These are phyloP conservation scores for Helostoma temminkii DNA, from an alignment of 2,797 vertebrate genomes.

Conservation along the genomic window DNA sequence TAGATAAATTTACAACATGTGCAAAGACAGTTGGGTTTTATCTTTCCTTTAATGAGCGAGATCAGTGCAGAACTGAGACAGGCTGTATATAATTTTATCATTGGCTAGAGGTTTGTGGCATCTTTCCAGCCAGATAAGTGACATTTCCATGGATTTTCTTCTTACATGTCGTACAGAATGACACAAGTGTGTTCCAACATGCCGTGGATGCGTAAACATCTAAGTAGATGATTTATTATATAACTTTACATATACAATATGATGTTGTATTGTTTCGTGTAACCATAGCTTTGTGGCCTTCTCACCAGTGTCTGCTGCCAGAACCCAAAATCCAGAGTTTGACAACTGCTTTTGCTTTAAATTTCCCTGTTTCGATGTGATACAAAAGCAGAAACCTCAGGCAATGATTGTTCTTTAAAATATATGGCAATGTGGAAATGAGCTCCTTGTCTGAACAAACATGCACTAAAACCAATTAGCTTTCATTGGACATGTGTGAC, in stretches of 20 bases:
- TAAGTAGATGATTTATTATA: not conserved
- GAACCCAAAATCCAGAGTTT: not conserved
- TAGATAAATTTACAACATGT: no score
- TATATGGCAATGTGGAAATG: constrained; percentile 19
- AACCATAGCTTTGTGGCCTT: not conserved
- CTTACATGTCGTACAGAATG: no score
- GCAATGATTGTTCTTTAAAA: not conserved
- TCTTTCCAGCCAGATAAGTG: no score
- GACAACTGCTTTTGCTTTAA: not conserved
- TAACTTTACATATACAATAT: not conserved
- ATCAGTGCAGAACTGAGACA: no score
- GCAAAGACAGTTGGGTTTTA: no score
- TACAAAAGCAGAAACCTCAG: constrained; percentile 21
- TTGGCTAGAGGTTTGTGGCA: no score
- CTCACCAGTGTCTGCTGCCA: not conserved
- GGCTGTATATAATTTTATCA: no score
- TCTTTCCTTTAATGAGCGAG: no score
- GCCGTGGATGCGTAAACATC: not conserved
- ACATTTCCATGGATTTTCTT: no score
- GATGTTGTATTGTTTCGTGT: not conserved
- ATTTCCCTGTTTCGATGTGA: not conserved
- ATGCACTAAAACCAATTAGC: constrained; percentile 22
- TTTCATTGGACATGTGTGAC: constrained; percentile 33
- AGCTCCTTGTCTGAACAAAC: constrained; percentile 25
- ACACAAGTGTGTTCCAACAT: no score